A percentile compares a stretch with the other conserved stretches of the same genome.
phyloP scores from a whole-genome alignment of 2,888 invertebrate genomes.

The Pemphredon lugubris region DNA sequence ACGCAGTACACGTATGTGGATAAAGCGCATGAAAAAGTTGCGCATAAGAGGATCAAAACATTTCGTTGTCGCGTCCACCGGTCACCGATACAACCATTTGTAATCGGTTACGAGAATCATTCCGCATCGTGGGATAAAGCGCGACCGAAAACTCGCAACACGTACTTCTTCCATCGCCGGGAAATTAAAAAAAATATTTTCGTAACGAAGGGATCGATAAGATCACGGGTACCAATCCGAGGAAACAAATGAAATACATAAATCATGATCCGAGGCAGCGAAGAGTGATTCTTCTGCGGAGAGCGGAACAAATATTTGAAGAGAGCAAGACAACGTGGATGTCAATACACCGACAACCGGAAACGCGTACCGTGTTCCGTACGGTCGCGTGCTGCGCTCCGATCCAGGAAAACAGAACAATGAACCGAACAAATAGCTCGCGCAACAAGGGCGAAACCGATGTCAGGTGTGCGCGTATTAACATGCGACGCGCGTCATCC shows the following conservation, averaged over 20 bases:
- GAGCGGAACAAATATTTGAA: conserved; percentile 54
- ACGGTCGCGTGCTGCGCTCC: conserved; percentile 54
- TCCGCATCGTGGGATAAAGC: too few relatives aligned
- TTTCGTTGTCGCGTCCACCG: too few relatives aligned
- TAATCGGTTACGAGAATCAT: too few relatives aligned
- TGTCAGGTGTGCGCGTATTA: conserved; percentile 19
- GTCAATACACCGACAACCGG: conserved; percentile 55
- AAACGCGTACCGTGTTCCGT: conserved; percentile 43
- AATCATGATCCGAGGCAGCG: neutral
- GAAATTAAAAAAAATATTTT: too few relatives aligned
- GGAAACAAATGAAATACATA: neutral
- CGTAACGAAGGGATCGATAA: too few relatives aligned
- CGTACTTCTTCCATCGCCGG: too few relatives aligned
- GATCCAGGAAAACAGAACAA: conserved; percentile 55
- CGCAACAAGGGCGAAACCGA: conserved; percentile 47
- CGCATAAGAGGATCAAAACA: too few relatives aligned
- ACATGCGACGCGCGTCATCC: conserved; percentile 7
- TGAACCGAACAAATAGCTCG: conserved; percentile 45
- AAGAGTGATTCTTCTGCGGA: conserved; percentile 15
- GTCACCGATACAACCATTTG: too few relatives aligned
- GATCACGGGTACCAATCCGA: too few relatives aligned
- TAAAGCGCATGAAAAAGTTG: too few relatives aligned
- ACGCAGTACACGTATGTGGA: too few relatives aligned
- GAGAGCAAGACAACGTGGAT: conserved; percentile 57
- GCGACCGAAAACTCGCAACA: too few relatives aligned